Evolutionary conservation across 2,888 invertebrate genomes (phyloP), one percentile per base, ranked within the genome.

Genomic region (Altica lythri): DNA sequence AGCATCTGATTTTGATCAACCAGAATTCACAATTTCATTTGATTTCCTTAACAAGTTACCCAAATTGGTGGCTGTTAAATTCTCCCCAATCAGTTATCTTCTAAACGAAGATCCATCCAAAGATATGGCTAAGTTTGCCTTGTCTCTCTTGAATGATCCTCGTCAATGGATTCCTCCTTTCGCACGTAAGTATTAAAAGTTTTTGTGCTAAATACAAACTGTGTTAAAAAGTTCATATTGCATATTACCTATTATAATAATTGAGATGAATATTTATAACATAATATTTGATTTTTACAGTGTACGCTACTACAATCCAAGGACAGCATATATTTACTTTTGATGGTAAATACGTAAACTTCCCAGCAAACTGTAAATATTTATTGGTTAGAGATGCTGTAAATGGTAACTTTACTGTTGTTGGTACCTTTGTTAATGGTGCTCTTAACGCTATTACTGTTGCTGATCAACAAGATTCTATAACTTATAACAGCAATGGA

Each of bases 271-370:
- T 10, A n/a, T 25, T 30, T n/a, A 22, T 18, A 18, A 42, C 29
- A 13, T 2, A 1, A 5, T 27, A 43, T 17, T 43, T 12, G 30
- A 14, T 51, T 47, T 57, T 74, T 75, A 25, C 79, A 84, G 86
- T 87, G 53, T 79, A 82, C 42, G 94, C 86, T 5, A 73, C 94
- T 2, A n/a, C n/a, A n/a, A 80, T 86, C 8, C 90, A 92, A 70
- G 90, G 90, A 1, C 88, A 90, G 67, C 90, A 93, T 76, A 83
- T 92, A 75, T 89, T 92, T 77, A 93, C 92, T 0, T 95, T 94
- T 76, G 95, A 95, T 75, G 89, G 89, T 0, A 84, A 85, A 63
- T 88, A 91, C 72, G 78, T 88, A 61, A 86, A 88, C 4, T 88
- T 92, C 81, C 86, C 86, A 0, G 93, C 92, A 29, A 81, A 80